Evolutionary conservation across 2,888 invertebrate species (phyloP), one percentile per base, ranked within the genome.

Genomic region (Cybosia mesomella): DNA sequence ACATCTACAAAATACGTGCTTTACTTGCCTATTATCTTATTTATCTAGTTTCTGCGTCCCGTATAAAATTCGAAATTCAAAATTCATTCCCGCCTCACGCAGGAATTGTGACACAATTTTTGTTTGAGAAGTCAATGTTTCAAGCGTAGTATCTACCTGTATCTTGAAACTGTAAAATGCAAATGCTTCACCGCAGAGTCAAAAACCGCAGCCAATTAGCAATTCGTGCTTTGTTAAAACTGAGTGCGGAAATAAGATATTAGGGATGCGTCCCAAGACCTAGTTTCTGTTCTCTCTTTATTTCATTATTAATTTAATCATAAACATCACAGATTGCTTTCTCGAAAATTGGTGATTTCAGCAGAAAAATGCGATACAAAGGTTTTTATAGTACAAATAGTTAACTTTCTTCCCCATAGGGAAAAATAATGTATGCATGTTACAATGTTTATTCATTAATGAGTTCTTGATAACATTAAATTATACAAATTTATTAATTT

Each of bases 151-250:
- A n/a, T 49, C n/a, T n/a, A n/a, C 0, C 49, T 49, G n/a, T 49
- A 49, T 49, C 49, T 49, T 18, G 49, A 49, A 49, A 49, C 49
- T 49, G 49, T 49, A 49, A 49, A 49, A 49, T 49, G 49, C n/a
- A n/a, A 49, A 49, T 49, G n/a, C 18, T 49, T 43, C 43, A 49
- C 49, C 49, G 9, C 49, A 49, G 49, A 49, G 5, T n/a, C 49
- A 49, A 49, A 49, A n/a, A 49, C 49, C 49, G 49, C 49, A 49
- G 18, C 49, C 8, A n/a, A 49, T 49, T 49, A n/a, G 49, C n/a
- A 49, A 49, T 49, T 49, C 49, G 49, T 49, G 49, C n/a, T 49
- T n/a, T 49, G 49, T 49, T 49, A 49, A 49, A 49, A 49, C 49
- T 49, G 39, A 39, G 49, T 49, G 9, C 49, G 49, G 49, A 49